phyloP scores from a whole-genome alignment of 2,888 invertebrate genomes.

The Aspidiotus destructor region DNA sequence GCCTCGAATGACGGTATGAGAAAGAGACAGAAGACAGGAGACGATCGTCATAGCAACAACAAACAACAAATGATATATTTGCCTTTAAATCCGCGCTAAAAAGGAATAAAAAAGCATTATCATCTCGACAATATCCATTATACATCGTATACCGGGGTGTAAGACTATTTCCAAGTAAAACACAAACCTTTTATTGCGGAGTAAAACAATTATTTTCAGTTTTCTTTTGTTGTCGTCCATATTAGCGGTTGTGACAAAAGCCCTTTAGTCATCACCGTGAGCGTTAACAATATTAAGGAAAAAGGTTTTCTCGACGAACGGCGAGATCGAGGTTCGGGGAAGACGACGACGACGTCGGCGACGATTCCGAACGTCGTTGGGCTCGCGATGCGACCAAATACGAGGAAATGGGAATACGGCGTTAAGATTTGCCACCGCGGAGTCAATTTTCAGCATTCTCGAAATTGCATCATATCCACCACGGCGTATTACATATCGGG shows the following conservation, averaged over 20 bases:
- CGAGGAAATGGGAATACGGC: background rate
- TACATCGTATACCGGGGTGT: background rate
- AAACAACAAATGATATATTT: slow-evolving; percentile 2
- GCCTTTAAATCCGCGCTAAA: background rate
- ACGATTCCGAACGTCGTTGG: too few species aligned
- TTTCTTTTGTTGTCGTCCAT: slow-evolving; percentile 22
- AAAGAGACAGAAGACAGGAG: background rate
- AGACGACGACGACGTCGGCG: too few species aligned
- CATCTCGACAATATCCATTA: slow-evolving; percentile 2
- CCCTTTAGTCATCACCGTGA: background rate
- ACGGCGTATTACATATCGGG: slow-evolving; percentile 16
- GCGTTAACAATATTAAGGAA: slow-evolving; percentile 10
- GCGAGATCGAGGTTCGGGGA: too few species aligned
- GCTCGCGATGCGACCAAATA: too few species aligned
- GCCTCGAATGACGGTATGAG: too few species aligned
- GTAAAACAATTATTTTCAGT: slow-evolving; percentile 29
- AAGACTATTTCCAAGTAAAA: slow-evolving; percentile 2
- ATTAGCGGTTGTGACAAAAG: slow-evolving; percentile 14
- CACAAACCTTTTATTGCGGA: slow-evolving; percentile 2
- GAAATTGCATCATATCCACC: slow-evolving; percentile 18
- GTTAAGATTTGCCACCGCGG: background rate
- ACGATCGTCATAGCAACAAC: slow-evolving; percentile 2
- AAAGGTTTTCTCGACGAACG: slow-evolving; percentile 13
- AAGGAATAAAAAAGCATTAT: background rate
- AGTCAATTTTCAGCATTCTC: slow-evolving; percentile 27